Base-by-base conservation (phyloP, 2,797 vertebrate species). In the Ceyx erithaca region DNA sequence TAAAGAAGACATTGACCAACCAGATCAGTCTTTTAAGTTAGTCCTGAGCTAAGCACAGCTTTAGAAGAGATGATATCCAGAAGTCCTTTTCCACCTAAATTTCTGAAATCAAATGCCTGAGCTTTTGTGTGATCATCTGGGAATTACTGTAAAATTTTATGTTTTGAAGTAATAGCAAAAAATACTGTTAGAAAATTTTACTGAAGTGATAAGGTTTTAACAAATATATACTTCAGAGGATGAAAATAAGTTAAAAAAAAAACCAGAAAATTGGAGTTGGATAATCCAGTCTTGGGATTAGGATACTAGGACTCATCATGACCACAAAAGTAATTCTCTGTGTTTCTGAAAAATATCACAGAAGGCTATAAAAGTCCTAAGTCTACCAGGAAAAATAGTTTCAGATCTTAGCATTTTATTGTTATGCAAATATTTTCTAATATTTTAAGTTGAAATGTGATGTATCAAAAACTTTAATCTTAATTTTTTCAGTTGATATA, bases 261-360 rank as follows among this genome's bases (percentile, higher is more conserved):
- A 28, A 11, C 11, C 3, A 52, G 22, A 41, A 77, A 35, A 54
- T 2, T 54, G 21, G 14, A 63, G 4, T 13, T 48, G 30, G 7
- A 51, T 28, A 2, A 5, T 30, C 5, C 23, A 55, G 37, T 1
- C 4, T 45, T 64, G 40, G 52, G 28, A 52, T 0, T 13, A 9
- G 11, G 71, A 71, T 52, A 52, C 3, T 52, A 49, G 10, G 68
- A 40, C 16, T 48, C 12, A 45, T 35, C 19, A 20, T 20, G 17
- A 45, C 22, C 9, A 18, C 13, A 66, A 35, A 71, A 57, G 8
- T 30, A 49, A n/a, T 23, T 69, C 6, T 5, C 12, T 35, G 4
- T 41, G 7, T 33, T 79, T 71, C 22, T 90, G 55, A 76, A 81
- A 92, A 63, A 49, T 25, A 49, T 26, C 28, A 59, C 20, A 58